phyloP scores from a whole-genome alignment of 2,888 invertebrate genomes.

The Drosophila cognata region DNA sequence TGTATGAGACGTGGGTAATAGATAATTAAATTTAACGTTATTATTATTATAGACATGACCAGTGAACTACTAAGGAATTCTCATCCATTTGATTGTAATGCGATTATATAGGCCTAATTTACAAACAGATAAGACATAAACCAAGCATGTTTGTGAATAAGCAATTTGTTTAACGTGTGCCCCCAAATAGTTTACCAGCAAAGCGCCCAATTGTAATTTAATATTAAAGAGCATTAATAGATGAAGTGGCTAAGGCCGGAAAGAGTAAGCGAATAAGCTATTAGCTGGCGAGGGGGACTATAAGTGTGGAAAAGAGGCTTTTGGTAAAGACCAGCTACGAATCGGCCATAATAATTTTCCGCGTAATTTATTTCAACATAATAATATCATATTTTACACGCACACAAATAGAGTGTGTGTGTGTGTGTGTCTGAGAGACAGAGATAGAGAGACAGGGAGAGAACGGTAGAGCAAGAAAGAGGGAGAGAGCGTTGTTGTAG shows the following conservation, averaged over 20 bases:
- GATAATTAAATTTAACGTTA: not conserved
- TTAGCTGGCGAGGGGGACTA: not conserved
- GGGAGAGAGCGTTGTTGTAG: constrained; percentile 1
- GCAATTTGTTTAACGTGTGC: not conserved
- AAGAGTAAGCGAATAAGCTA: constrained; percentile 7
- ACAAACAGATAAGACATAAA: not conserved
- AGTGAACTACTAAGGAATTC: not conserved
- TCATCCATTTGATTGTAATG: not conserved
- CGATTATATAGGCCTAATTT: not conserved
- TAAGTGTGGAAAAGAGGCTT: not conserved
- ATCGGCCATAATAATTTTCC: constrained; percentile 78
- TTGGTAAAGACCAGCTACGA: constrained; percentile 41
- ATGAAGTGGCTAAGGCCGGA: constrained; percentile 19
- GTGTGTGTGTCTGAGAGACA: not conserved
- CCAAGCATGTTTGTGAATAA: not conserved
- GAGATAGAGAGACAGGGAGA: not conserved
- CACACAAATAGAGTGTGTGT: constrained; percentile 9
- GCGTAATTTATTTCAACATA: constrained; percentile 78
- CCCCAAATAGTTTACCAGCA: not conserved
- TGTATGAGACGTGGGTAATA: not conserved
- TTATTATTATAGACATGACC: not conserved
- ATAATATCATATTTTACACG: constrained; percentile 75
- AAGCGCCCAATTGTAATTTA: constrained; percentile 7
- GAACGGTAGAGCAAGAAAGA: not conserved
- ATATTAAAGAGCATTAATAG: constrained; percentile 26